Evolutionary conservation across 2,888 invertebrate genomes (phyloP), one percentile per base, ranked within the genome.

Genomic region (Leptinotarsa rubiginosa): DNA sequence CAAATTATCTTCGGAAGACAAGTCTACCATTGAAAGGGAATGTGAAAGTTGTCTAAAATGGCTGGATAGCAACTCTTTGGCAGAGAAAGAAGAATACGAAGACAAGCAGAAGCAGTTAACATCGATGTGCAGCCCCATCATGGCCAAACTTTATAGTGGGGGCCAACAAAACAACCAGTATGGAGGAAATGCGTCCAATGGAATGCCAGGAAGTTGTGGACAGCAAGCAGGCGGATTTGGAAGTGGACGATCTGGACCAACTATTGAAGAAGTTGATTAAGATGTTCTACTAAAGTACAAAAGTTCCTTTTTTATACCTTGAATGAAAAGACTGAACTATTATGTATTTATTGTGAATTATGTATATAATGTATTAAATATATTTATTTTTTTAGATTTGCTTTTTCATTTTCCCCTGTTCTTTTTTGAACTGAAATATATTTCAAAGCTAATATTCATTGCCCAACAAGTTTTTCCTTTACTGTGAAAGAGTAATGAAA

Each of bases 61-160:
- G 94, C 86, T 94, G 75, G 94, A 94, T 79, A 88, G 87, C 71
- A 94, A 94, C 85, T 87, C 90, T 15, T 85, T 92, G 69, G 93
- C 93, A 7, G 92, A 92, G 73, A 91, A 91, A 82, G 92, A 91
- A 0, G 93, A 93, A 82, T 93, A 90, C 81, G 91, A 92, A 74
- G 89, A 91, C 75, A 92, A 91, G 84, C 85, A 90, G 77, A 89
- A 90, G 78, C 90, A 91, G 69, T 68, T 89, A 18, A 87, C 87
- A 1, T 85, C 85, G 52, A 72, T 85, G 18, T 89, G 89, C 81
- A 86, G 85, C 88, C 85, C 93, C 0, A 85, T 93, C 72, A 93
- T 94, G 92, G 89, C 89, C 70, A 92, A 90, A 83, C 77, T 90
- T 75, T 87, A 89, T 56, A 77, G 73, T 22, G 79, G 77, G 15